Conservation (phyloP, 2,113 vertebrate species). For the Chelonoidis abingdonii region DNA sequence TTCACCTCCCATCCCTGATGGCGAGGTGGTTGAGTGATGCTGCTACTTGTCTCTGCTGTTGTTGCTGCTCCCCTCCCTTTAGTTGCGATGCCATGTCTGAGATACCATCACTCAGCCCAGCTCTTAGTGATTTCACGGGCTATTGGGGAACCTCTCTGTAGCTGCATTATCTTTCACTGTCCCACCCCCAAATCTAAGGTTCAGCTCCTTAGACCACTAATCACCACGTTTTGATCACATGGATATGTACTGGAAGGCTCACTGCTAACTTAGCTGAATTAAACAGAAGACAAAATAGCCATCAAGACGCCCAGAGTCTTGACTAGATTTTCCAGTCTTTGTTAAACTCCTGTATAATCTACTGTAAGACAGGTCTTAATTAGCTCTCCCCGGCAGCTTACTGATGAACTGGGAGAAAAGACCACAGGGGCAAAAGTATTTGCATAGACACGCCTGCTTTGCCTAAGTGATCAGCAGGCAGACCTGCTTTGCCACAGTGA, state of each 20-base stretch:
- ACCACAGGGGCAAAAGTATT: neutral
- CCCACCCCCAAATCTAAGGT: neutral
- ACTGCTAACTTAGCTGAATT: neutral
- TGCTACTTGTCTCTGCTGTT: neutral
- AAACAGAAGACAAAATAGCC: neutral
- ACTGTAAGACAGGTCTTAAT: neutral
- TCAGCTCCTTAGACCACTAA: neutral
- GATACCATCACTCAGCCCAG: neutral
- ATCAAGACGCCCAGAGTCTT: neutral
- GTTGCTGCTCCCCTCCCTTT: neutral
- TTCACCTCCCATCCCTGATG: neutral
- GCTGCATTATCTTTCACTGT: neutral
- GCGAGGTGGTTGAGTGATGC: neutral
- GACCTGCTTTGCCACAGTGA: neutral
- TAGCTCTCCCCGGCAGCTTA: neutral
- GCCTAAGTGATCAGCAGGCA: too few relatives aligned
- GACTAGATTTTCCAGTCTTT: neutral
- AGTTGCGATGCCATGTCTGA: neutral
- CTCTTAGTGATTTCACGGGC: neutral
- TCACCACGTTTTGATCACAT: neutral
- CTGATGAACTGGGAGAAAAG: neutral
- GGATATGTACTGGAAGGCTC: neutral
- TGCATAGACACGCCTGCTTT: too few relatives aligned
- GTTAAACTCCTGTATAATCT: neutral
- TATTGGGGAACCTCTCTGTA: too few relatives aligned